Evolutionary conservation across 1,140 invertebrate genomes (phyloP).

Genomic region (Diorhabda elongata): DNA sequence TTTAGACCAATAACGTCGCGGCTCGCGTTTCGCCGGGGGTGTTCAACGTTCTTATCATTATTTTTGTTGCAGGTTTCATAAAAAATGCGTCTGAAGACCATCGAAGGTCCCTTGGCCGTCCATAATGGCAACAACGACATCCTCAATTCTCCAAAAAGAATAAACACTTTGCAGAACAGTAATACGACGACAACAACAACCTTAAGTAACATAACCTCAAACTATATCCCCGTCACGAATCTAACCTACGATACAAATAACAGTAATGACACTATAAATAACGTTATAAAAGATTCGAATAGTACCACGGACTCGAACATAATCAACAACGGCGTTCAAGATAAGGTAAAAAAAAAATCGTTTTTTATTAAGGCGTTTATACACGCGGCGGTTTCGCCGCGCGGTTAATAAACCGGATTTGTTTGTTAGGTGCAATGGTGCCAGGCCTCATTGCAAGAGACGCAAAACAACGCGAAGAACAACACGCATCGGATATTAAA

Average conservation of each 20-base stretch:
- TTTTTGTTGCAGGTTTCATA: slow-evolving; percentile 32
- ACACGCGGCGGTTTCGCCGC: not conserved
- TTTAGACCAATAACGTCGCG: too few relatives aligned
- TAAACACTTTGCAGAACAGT: slow-evolving; percentile 45
- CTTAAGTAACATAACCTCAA: slow-evolving; percentile 24
- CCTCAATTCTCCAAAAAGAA: slow-evolving; percentile 44
- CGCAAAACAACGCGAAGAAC: slow-evolving; percentile 35
- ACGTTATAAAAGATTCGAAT: slow-evolving; percentile 21
- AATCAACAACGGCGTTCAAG: slow-evolving; percentile 36
- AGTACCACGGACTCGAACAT: slow-evolving; percentile 22
- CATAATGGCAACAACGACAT: slow-evolving; percentile 43
- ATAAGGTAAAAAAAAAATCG: slow-evolving; percentile 12
- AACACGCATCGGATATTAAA: slow-evolving; percentile 32
- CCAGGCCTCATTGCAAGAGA: slow-evolving; percentile 34
- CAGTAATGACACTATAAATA: slow-evolving; percentile 25
- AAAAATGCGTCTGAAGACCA: slow-evolving; percentile 43
- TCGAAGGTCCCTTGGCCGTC: slow-evolving; percentile 40
- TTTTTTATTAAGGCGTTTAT: not conserved
- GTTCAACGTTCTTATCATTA: not conserved
- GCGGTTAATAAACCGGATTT: not conserved
- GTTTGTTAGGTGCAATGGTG: slow-evolving; percentile 42
- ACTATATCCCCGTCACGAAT: slow-evolving; percentile 8
- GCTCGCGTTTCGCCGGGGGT: too few relatives aligned
- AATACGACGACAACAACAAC: slow-evolving; percentile 30
- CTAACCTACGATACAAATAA: slow-evolving; percentile 3